Evolutionary conservation across 2,797 vertebrate genomes (phyloP).

Genomic region (Lacerta agilis): DNA sequence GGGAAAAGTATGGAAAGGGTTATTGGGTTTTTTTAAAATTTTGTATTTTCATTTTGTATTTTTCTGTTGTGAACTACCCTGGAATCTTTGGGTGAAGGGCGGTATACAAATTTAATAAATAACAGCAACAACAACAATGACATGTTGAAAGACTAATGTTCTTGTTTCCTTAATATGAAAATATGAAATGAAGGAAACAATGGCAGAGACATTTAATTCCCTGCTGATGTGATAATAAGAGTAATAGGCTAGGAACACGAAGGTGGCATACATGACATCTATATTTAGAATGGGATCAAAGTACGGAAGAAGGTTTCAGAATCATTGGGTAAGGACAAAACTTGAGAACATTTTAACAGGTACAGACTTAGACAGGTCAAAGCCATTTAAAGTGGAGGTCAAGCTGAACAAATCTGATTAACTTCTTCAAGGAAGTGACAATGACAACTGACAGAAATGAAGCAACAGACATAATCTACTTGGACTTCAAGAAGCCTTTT

Average conservation of each 20-base stretch:
- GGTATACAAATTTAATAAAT: too few relatives aligned
- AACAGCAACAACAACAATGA: not conserved
- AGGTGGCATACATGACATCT: not conserved
- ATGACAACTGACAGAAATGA: conserved; percentile 50
- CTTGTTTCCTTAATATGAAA: not conserved
- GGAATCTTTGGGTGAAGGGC: too few relatives aligned
- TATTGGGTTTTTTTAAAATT: not conserved
- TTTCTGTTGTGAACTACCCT: too few relatives aligned
- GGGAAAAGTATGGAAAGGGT: too few relatives aligned
- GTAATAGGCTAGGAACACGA: not conserved
- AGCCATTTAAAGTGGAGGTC: conserved; percentile 49
- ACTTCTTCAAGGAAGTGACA: conserved; percentile 58
- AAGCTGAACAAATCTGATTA: conserved; percentile 66
- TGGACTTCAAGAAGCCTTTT: conserved; percentile 52
- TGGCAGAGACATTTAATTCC: not conserved
- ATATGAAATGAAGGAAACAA: conserved; percentile 15
- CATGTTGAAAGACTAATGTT: conserved; percentile 5
- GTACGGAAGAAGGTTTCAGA: not conserved
- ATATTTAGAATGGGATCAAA: conserved; percentile 37
- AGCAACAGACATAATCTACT: conserved; percentile 36
- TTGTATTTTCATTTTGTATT: too few relatives aligned
- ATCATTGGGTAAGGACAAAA: conserved; percentile 15
- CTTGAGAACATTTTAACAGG: not conserved
- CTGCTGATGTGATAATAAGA: not conserved
- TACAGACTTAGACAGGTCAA: conserved; percentile 40